Conservation (phyloP, 2,888 invertebrate genomes). For the Linyphia triangularis region DNA sequence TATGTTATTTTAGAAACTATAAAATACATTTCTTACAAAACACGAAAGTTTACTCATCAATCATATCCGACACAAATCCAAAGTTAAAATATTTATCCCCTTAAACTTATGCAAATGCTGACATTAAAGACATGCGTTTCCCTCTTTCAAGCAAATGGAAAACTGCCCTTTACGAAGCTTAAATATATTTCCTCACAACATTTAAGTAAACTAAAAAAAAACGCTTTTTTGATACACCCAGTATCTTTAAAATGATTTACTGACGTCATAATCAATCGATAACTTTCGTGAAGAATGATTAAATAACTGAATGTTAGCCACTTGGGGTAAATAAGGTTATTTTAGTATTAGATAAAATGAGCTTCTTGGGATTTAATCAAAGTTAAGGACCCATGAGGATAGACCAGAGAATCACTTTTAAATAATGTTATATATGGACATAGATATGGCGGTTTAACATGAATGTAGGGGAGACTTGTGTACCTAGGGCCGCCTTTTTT, state of each 20-base stretch:
- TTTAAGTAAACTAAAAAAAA: too few species aligned
- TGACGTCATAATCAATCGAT: slow-evolving; percentile 59
- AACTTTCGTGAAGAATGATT: slow-evolving; percentile 39
- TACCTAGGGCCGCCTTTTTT: too few species aligned
- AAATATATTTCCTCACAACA: too few species aligned
- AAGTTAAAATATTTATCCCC: slow-evolving; percentile 30
- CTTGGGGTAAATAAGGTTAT: slow-evolving; percentile 44
- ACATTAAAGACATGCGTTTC: slow-evolving; percentile 23
- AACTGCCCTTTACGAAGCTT: too few species aligned
- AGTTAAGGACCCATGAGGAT: slow-evolving; percentile 15
- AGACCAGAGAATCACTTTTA: not conserved
- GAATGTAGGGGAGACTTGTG: too few species aligned
- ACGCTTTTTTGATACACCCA: too few species aligned
- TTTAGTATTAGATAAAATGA: slow-evolving; percentile 31
- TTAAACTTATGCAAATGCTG: slow-evolving; percentile 58
- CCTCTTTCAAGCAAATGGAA: slow-evolving; percentile 9
- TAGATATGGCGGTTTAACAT: too few species aligned
- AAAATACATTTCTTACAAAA: slow-evolving; percentile 3
- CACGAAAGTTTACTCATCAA: slow-evolving; percentile 2
- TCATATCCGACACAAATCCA: slow-evolving; percentile 28
- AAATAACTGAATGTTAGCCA: slow-evolving; percentile 39
- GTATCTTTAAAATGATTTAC: slow-evolving; percentile 39
- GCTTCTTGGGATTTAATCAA: slow-evolving; percentile 25
- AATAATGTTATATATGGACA: not conserved
- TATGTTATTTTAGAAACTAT: too few species aligned